Conservation (phyloP, 2,888 invertebrate genomes). For the Leucophora obtusa region DNA sequence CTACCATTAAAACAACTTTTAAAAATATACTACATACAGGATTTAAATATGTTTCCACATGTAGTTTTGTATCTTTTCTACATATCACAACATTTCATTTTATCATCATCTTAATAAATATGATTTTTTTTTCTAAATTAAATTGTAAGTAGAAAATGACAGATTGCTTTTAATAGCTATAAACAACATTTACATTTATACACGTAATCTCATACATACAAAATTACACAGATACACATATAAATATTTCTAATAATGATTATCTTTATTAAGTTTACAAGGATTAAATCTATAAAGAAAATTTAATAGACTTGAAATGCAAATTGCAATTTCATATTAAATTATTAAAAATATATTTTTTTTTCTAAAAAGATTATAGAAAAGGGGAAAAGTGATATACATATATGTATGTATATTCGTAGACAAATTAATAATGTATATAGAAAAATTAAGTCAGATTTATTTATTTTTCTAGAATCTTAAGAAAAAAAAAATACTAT, state of each 20-base stretch:
- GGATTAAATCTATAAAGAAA: conserved; percentile 10
- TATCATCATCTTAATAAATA: conserved; percentile 39
- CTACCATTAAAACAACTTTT: conserved; percentile 1
- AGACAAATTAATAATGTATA: too few relatives aligned
- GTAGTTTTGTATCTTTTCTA: conserved; percentile 3
- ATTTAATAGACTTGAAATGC: conserved; percentile 27
- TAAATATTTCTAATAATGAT: background rate
- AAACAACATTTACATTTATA: background rate
- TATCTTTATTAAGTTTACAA: conserved; percentile 18
- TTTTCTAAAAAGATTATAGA: too few relatives aligned
- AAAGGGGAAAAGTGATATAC: too few relatives aligned
- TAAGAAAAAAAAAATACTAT: too few relatives aligned
- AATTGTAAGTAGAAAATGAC: conserved; percentile 39
- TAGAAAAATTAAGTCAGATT: too few relatives aligned
- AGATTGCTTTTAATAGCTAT: conserved; percentile 45
- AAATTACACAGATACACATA: background rate
- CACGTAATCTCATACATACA: background rate
- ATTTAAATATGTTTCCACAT: too few relatives aligned
- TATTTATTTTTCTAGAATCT: too few relatives aligned
- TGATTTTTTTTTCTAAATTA: conserved; percentile 20
- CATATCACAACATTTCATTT: conserved; percentile 19
- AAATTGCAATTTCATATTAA: background rate
- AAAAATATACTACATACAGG: background rate
- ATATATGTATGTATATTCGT: too few relatives aligned
- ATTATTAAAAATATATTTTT: too few relatives aligned